A percentile compares a stretch with the other conserved stretches of the same genome.
phyloP scores from a whole-genome alignment of 64 coral and sea anemone genomes.

The Montipora capricornis region DNA sequence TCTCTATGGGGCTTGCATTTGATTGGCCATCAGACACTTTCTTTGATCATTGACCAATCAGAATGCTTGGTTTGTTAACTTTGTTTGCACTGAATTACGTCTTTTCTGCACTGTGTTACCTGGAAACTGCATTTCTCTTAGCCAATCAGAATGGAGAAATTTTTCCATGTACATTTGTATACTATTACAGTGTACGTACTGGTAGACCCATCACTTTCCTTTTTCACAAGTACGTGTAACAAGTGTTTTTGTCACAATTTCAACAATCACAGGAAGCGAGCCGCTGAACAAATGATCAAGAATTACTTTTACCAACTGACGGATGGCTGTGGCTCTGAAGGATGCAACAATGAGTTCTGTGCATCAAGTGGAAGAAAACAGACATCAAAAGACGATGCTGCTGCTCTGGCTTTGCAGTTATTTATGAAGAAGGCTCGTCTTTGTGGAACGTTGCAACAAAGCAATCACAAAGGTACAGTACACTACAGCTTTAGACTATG shows the following conservation, averaged over 20 bases:
- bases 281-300: conserved; percentile 57
- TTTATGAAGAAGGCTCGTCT: conserved; percentile 58
- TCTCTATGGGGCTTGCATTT: too few species aligned
- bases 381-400: conserved; percentile 54
- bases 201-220: too few species aligned
- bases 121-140: too few species aligned
- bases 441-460: conserved; percentile 38
- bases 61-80: too few species aligned
- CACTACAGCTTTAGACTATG: neutral
- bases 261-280: conserved; percentile 29
- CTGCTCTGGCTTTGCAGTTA: conserved; percentile 52
- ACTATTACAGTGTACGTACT: too few species aligned
- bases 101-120: too few species aligned
- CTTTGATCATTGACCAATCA: too few species aligned
- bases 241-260: neutral
- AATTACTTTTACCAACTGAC: conserved; percentile 77
- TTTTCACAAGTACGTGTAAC: neutral
- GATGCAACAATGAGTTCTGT: conserved; percentile 66
- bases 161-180: too few species aligned
- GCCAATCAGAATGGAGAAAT: too few species aligned
- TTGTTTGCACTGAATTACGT: too few species aligned
- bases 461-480: conserved; percentile 46
- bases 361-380: conserved; percentile 67
- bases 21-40: too few species aligned
- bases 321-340: conserved; percentile 56